These are phyloP conservation scores for Steatornis caripensis DNA, from an alignment of 2,113 vertebrate species.

Conservation along the genomic window DNA sequence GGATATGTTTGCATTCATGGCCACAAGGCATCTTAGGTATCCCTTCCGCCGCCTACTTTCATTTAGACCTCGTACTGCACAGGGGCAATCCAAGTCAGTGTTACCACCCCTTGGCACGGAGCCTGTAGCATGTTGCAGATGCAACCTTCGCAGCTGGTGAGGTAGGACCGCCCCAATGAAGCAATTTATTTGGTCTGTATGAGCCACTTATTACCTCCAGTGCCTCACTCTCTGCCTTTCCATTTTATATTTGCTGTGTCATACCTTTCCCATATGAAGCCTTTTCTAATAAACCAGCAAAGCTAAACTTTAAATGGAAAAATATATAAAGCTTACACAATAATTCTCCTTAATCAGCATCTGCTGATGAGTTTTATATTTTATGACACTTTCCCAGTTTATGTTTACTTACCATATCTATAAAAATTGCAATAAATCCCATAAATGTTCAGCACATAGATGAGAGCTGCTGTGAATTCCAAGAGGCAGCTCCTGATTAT, in stretches of 20 bases:
- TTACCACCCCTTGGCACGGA: rapidly evolving
- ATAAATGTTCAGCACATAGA: neutral
- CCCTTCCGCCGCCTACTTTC: neutral
- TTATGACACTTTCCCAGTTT: neutral
- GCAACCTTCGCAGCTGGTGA: neutral
- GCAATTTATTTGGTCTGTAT: neutral
- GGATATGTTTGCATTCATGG: neutral
- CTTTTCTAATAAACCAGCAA: neutral
- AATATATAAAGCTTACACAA: neutral
- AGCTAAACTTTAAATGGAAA: neutral
- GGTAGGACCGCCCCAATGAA: neutral
- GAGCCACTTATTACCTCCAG: neutral
- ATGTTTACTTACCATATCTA: constrained; percentile 29
- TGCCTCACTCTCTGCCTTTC: neutral
- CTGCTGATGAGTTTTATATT: constrained; percentile 24
- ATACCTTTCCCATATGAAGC: neutral
- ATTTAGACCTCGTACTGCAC: neutral
- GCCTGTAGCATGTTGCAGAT: neutral
- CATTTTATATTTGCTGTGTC: neutral
- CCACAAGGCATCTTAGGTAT: neutral
- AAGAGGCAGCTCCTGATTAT: neutral
- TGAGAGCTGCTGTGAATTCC: neutral
- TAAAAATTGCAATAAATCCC: constrained; percentile 47
- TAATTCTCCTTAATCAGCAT: constrained; percentile 42
- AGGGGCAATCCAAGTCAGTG: neutral